phyloP scores from a whole-genome alignment of 2,888 invertebrate genomes.

The Drosophila rubida region DNA sequence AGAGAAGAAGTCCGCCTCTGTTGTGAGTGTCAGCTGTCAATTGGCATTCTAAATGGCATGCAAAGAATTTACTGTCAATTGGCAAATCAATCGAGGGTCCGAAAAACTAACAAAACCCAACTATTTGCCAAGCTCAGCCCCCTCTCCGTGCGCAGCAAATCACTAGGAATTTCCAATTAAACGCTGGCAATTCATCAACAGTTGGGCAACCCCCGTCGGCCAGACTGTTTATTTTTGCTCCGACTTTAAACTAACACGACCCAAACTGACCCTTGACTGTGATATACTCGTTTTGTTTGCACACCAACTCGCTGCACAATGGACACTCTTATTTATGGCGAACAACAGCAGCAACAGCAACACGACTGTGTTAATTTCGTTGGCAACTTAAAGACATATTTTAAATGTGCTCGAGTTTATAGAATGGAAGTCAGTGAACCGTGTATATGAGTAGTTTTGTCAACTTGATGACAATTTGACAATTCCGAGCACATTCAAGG shows the following conservation, averaged over 20 bases:
- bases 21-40: slow-evolving; percentile 49
- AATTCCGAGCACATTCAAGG: slow-evolving; percentile 19
- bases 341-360: not conserved
- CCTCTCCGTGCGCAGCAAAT: slow-evolving; percentile 34
- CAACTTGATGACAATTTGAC: slow-evolving; percentile 13
- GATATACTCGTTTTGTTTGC: slow-evolving; percentile 26
- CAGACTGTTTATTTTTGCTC: slow-evolving; percentile 39
- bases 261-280: slow-evolving; percentile 33
- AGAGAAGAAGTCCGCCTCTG: slow-evolving; percentile 7
- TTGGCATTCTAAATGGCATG: slow-evolving; percentile 44
- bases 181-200: slow-evolving; percentile 56
- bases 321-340: slow-evolving; percentile 40
- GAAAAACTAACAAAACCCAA: slow-evolving; percentile 5
- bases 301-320: slow-evolving; percentile 22
- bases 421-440: slow-evolving; percentile 7
- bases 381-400: slow-evolving; percentile 36
- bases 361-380: slow-evolving; percentile 23
- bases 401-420: not conserved
- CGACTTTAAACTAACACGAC: slow-evolving; percentile 55
- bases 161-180: slow-evolving; percentile 66
- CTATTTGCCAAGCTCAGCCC: not conserved
- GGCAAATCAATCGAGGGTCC: slow-evolving; percentile 29
- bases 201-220: too few relatives aligned
- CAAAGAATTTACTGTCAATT: slow-evolving; percentile 51
- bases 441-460: slow-evolving; percentile 7